These are phyloP conservation scores for Aporophyla lueneburgensis DNA, from an alignment of 2,888 invertebrate genomes.

Conservation along the genomic window DNA sequence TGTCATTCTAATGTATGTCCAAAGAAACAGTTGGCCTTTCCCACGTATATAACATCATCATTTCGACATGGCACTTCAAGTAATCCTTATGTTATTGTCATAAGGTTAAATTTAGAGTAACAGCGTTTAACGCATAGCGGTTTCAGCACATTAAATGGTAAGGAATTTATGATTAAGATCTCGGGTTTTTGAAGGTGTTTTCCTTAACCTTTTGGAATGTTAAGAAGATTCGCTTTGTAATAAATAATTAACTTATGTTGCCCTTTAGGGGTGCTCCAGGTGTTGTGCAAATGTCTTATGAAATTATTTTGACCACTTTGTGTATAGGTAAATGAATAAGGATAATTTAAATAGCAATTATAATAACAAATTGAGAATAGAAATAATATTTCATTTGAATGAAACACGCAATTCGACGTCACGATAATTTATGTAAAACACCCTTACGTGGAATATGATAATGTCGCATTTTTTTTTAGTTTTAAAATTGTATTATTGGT, in stretches of 20 bases:
- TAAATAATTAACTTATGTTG: slow-evolving; percentile 20
- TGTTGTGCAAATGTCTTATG: slow-evolving; percentile 10
- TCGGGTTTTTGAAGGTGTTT: slow-evolving; percentile 24
- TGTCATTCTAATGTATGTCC: slow-evolving; percentile 9
- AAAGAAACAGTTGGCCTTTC: not conserved
- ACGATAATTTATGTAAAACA: no score
- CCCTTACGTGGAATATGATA: no score
- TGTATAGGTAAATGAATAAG: no score
- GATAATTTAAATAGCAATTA: no score
- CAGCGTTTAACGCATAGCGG: not conserved
- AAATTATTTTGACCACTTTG: not conserved
- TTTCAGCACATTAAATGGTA: slow-evolving; percentile 6
- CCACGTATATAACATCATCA: not conserved
- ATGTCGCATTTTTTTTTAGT: no score
- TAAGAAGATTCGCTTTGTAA: not conserved
- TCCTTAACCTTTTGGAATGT: slow-evolving; percentile 21
- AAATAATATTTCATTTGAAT: no score
- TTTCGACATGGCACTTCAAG: not conserved
- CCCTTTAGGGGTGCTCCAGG: slow-evolving; percentile 2
- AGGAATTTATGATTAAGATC: slow-evolving; percentile 30
- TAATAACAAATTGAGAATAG: no score
- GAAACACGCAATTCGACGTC: no score
- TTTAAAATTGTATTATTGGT: no score
- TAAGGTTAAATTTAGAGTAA: slow-evolving; percentile 15
- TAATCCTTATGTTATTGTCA: not conserved